Evolutionary conservation across 2,888 invertebrate species (phyloP).

Genomic region (Gymnocheta viridis): DNA sequence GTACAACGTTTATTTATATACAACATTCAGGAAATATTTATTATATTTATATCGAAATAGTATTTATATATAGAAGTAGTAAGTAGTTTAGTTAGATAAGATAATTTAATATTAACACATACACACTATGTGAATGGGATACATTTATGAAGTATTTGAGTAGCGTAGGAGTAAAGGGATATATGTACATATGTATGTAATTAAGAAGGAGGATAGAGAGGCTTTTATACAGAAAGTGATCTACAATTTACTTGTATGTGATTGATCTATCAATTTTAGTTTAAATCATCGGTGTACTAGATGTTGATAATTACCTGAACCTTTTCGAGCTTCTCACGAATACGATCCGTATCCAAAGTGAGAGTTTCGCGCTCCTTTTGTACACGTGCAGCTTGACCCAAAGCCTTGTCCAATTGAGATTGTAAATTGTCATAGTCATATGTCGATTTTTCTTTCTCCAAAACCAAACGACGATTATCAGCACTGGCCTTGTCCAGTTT

Average conservation of each 20-base stretch:
- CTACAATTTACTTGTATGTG: constrained; percentile 5
- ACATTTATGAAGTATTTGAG: not conserved
- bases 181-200: not conserved
- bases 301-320: constrained; percentile 86
- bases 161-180: not conserved
- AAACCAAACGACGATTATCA: constrained; percentile 88
- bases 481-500: constrained; percentile 91
- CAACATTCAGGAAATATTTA: constrained; percentile 52
- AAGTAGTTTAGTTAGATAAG: not conserved
- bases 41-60: not conserved
- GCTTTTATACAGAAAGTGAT: constrained; percentile 13
- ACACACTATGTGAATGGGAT: not conserved
- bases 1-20: constrained; percentile 68
- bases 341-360: constrained; percentile 91
- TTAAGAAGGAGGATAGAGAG: not conserved
- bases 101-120: constrained; percentile 6
- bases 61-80: not conserved
- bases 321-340: constrained; percentile 94
- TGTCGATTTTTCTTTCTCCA: constrained; percentile 94
- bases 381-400: constrained; percentile 92
- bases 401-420: constrained; percentile 94
- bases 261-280: not conserved
- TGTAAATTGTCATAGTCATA: constrained; percentile 96
- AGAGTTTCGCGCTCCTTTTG: constrained; percentile 95
- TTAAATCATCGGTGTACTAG: not conserved